Evolutionary conservation across 1,140 invertebrate genomes (phyloP).

Genomic region (Sitophilus oryzae): DNA sequence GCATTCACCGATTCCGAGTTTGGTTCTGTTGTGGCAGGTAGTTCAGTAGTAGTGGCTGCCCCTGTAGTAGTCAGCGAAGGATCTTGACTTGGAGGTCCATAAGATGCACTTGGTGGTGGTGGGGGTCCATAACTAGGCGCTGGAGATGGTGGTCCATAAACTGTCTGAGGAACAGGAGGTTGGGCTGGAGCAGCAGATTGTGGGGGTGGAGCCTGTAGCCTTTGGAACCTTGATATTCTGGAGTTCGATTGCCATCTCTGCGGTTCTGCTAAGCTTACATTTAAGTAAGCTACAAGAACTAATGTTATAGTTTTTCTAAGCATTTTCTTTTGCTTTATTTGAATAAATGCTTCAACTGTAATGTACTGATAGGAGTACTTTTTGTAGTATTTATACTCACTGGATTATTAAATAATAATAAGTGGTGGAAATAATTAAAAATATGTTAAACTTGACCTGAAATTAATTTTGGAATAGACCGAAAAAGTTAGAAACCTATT

Average conservation of each 20-base stretch:
- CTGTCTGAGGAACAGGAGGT: slow-evolving; percentile 7
- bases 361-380: too few relatives aligned
- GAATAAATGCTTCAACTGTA: too few relatives aligned
- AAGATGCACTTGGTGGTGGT: not conserved
- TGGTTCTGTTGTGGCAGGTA: not conserved
- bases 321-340: too few relatives aligned
- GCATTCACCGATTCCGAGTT: not conserved
- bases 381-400: not conserved
- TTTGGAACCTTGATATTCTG: not conserved
- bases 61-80: not conserved
- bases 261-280: slow-evolving; percentile 3
- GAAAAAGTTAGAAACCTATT: too few relatives aligned
- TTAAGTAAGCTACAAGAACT: not conserved
- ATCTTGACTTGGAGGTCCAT: slow-evolving; percentile 2
- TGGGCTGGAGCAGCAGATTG: not conserved
- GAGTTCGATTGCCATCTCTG: not conserved
- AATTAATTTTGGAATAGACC: not conserved
- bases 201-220: not conserved
- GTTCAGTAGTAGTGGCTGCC: not conserved
- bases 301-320: too few relatives aligned
- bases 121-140: slow-evolving; percentile 16
- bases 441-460: not conserved
- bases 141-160: slow-evolving; percentile 12
- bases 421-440: not conserved
- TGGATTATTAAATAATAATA: too few relatives aligned